A percentile compares a stretch with the other conserved stretches of the same genome.
phyloP scores from a whole-genome alignment of 2,888 invertebrate genomes.

The Oscheius sp. region DNA sequence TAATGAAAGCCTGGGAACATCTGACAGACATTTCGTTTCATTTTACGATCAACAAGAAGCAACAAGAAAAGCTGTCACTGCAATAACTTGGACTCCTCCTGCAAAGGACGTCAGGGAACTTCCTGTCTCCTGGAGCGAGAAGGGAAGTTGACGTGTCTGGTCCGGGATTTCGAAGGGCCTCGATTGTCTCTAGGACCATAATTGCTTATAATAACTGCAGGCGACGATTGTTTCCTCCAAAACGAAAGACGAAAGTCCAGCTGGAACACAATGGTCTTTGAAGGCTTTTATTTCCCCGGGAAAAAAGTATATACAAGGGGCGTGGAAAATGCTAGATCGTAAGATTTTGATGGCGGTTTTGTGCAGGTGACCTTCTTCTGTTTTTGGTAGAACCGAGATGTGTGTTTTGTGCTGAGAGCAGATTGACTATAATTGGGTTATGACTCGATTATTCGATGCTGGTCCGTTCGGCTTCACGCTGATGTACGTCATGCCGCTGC shows the following conservation, averaged over 20 bases:
- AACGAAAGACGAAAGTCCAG: slow-evolving; percentile 23
- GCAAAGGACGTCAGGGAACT: too few relatives aligned
- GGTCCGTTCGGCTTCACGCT: slow-evolving; percentile 6
- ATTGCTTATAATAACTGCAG: slow-evolving; percentile 35
- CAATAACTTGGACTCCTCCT: too few relatives aligned
- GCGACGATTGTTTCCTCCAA: slow-evolving; percentile 29
- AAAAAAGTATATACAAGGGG: slow-evolving; percentile 6
- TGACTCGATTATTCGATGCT: slow-evolving; percentile 28
- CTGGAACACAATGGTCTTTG: slow-evolving; percentile 8
- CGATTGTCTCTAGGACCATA: slow-evolving; percentile 29
- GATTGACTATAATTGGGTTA: slow-evolving; percentile 30
- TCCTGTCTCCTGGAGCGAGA: neutral
- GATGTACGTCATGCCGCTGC: slow-evolving; percentile 31
- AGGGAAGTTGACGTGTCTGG: neutral
- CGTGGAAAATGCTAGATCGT: slow-evolving; percentile 1
- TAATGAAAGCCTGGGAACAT: too few relatives aligned
- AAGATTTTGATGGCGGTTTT: neutral
- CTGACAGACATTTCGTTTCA: too few relatives aligned
- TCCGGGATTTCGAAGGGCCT: slow-evolving; percentile 9
- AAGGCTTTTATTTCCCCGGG: neutral
- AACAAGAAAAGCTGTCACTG: too few relatives aligned
- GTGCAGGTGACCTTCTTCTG: slow-evolving; percentile 1
- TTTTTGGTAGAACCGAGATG: slow-evolving; percentile 29
- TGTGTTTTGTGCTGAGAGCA: neutral
- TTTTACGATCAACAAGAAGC: too few relatives aligned